These are phyloP conservation scores for Synchiropus splendidus DNA, from an alignment of 2,113 vertebrate genomes.

Conservation along the genomic window DNA sequence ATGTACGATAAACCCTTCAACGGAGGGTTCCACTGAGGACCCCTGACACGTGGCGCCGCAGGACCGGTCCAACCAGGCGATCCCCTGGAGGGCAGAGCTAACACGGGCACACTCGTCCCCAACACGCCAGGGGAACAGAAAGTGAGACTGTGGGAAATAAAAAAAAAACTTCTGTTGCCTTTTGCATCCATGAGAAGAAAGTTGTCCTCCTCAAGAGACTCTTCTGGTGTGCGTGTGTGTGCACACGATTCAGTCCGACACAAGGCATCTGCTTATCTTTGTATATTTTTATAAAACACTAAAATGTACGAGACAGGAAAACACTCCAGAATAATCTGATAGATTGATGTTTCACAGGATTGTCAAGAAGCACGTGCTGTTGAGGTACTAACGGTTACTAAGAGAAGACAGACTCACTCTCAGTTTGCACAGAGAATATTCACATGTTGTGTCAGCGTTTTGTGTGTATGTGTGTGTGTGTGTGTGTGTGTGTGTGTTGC, in stretches of 20 bases:
- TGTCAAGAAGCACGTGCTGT: constrained; percentile 21
- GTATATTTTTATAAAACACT: constrained; percentile 49
- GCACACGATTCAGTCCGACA: too few relatives aligned
- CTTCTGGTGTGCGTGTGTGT: too few relatives aligned
- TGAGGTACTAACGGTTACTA: constrained; percentile 26
- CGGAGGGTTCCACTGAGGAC: constrained; percentile 79
- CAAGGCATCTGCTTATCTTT: constrained; percentile 31
- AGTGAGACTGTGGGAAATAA: constrained; percentile 5
- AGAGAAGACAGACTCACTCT: constrained; percentile 39
- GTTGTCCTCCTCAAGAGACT: too few relatives aligned
- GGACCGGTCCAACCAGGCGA: constrained; percentile 53
- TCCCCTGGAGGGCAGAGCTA: constrained; percentile 16
- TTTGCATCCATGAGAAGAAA: neutral
- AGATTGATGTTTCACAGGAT: too few relatives aligned
- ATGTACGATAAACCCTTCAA: constrained; percentile 84
- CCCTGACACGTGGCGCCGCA: constrained; percentile 42
- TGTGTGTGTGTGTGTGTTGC: neutral
- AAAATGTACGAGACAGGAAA: constrained; percentile 4
- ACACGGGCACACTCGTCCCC: constrained; percentile 7
- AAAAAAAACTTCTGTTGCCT: neutral
- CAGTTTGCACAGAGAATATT: constrained; percentile 53
- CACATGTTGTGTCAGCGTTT: neutral
- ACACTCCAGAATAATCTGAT: too few relatives aligned
- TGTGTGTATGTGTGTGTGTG: neutral
- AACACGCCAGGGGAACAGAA: neutral